Conservation (phyloP, 2,113 vertebrate genomes). For the Gallinago media region DNA sequence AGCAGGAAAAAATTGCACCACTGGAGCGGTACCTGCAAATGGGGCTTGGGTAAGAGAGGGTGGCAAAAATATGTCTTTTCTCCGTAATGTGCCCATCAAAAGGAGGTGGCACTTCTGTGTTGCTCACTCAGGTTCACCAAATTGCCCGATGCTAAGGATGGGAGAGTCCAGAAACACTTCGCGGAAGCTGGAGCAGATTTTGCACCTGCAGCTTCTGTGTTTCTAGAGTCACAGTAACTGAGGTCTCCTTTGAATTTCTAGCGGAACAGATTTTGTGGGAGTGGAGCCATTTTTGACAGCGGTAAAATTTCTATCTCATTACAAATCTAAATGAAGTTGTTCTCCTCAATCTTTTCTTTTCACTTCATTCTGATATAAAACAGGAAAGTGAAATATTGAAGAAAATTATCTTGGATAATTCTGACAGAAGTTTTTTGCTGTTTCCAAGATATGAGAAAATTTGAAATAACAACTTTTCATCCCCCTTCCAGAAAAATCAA, state of each 20-base stretch:
- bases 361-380: background rate
- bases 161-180: background rate
- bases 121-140: background rate
- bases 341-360: background rate
- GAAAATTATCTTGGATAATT: background rate
- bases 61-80: background rate
- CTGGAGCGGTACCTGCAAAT: background rate
- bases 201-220: background rate
- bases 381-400: background rate
- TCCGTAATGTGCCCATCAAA: background rate
- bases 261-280: background rate
- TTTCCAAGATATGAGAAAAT: background rate
- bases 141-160: background rate
- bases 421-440: background rate
- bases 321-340: background rate
- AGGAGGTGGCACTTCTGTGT: background rate
- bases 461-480: background rate
- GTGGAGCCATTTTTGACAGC: background rate
- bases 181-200: background rate
- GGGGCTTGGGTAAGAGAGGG: background rate
- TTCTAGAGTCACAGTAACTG: background rate
- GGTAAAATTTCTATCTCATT: background rate
- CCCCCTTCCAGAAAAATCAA: background rate
- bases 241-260: background rate
- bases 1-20: background rate